These are phyloP conservation scores for Tuta absoluta DNA, from an alignment of 2,888 invertebrate genomes.

Conservation along the genomic window DNA sequence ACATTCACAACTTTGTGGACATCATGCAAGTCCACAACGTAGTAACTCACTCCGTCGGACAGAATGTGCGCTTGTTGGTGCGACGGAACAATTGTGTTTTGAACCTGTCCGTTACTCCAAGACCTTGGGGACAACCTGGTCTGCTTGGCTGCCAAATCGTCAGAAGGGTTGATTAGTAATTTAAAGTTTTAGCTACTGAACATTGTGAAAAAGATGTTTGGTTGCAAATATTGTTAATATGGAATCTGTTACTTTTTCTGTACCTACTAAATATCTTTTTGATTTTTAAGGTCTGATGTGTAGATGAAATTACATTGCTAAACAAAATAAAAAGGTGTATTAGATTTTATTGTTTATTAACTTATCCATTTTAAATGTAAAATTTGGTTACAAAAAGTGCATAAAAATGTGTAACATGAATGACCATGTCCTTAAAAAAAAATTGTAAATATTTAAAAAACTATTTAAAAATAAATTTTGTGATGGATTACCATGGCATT, in stretches of 20 bases:
- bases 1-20: slow-evolving; percentile 84
- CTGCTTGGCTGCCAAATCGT: slow-evolving; percentile 82
- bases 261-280: too few relatives aligned
- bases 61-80: slow-evolving; percentile 78
- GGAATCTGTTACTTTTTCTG: too few relatives aligned
- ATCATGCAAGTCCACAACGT: slow-evolving; percentile 85
- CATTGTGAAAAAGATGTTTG: background rate
- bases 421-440: slow-evolving; percentile 17
- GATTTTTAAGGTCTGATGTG: background rate
- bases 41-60: slow-evolving; percentile 84
- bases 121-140: slow-evolving; percentile 89
- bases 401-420: slow-evolving; percentile 9
- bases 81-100: slow-evolving; percentile 67
- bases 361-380: background rate
- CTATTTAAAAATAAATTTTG: slow-evolving; percentile 74
- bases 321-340: background rate
- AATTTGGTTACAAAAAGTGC: slow-evolving; percentile 24
- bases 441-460: slow-evolving; percentile 18
- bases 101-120: slow-evolving; percentile 84
- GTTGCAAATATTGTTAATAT: background rate
- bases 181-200: background rate
- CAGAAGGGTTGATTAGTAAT: slow-evolving; percentile 34
- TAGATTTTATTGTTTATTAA: background rate
- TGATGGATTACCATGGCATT: slow-evolving; percentile 76
- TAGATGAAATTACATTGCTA: background rate